Evolutionary conservation across 2,113 vertebrate genomes (phyloP).

Genomic region (Ia io): DNA sequence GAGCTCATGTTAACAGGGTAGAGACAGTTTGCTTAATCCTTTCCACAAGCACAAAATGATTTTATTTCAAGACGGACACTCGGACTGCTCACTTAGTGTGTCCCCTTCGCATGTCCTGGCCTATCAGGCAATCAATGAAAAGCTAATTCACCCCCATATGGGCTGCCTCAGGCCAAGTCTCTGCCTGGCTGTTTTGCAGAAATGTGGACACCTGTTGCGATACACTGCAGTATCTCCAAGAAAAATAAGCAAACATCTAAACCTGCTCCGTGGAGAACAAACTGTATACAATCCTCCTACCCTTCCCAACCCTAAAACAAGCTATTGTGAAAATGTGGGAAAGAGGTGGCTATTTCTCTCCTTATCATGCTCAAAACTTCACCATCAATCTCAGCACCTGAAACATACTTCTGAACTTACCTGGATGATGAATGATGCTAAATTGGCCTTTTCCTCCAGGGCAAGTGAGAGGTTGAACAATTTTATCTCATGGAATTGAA

Average conservation of each 20-base stretch:
- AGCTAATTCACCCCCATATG: background rate
- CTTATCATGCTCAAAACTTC: background rate
- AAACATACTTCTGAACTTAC: conserved; percentile 5
- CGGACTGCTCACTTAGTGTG: background rate
- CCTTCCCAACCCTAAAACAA: background rate
- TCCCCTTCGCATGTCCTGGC: background rate
- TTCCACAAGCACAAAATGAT: background rate
- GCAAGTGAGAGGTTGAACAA: conserved; percentile 18
- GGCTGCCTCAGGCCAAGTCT: background rate
- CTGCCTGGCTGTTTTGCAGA: background rate
- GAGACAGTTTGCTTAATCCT: background rate
- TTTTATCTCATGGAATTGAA: conserved; percentile 37
- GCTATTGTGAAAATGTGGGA: background rate
- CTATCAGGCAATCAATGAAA: background rate
- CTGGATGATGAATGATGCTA: conserved; percentile 13
- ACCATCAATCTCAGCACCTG: background rate
- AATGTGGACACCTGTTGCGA: background rate
- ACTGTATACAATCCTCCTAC: background rate
- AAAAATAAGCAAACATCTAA: background rate
- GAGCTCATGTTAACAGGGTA: background rate
- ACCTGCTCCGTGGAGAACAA: background rate
- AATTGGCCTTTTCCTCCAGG: conserved; percentile 14
- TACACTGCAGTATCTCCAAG: background rate
- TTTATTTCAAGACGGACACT: conserved; percentile 23
- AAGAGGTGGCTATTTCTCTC: background rate